Evolutionary conservation across 2,113 vertebrate species (phyloP).

Genomic region (Petaurus breviceps): DNA sequence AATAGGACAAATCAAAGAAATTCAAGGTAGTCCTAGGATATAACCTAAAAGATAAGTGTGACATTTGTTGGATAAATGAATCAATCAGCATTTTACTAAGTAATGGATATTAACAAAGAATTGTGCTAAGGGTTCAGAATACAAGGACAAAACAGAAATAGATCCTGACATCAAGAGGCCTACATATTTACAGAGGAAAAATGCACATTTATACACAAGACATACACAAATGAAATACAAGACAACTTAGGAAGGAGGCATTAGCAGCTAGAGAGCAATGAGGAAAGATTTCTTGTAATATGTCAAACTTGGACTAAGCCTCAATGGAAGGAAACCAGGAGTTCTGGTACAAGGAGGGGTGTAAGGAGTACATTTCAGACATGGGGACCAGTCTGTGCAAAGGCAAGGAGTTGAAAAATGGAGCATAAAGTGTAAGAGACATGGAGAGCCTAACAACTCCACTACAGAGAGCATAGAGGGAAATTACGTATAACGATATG

Average conservation of each 20-base stretch:
- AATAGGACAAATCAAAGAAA: background rate
- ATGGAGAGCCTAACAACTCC: background rate
- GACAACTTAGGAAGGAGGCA: background rate
- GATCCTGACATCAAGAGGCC: background rate
- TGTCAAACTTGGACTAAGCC: no score
- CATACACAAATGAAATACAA: background rate
- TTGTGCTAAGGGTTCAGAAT: background rate
- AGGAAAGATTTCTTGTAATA: no score
- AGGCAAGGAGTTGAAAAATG: background rate
- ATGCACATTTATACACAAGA: background rate
- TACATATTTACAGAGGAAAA: background rate
- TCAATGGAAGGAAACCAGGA: no score
- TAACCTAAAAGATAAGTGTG: background rate
- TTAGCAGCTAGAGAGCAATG: background rate
- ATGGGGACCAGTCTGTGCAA: background rate
- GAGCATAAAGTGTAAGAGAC: background rate
- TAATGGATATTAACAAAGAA: background rate
- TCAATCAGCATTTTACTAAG: background rate
- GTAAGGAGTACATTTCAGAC: no score
- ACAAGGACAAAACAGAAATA: background rate
- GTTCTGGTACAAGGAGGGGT: no score
- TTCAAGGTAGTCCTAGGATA: background rate
- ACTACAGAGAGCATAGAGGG: background rate
- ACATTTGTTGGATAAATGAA: background rate
- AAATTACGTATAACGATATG: background rate